Conservation (phyloP, 30 jellyfish, hydroid and myxozoan species). For the Mastigias papua region DNA sequence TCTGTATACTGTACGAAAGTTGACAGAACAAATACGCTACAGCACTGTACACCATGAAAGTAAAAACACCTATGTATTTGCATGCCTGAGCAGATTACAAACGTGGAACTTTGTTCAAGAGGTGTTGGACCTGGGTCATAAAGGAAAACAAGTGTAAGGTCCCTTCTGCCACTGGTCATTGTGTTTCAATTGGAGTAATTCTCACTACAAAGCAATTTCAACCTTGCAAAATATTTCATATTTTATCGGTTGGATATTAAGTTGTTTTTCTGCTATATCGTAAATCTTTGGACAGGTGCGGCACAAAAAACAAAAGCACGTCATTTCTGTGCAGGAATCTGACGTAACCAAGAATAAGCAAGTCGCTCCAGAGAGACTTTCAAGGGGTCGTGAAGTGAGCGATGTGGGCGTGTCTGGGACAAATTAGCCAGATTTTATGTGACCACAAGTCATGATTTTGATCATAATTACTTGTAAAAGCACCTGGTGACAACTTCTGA, state of each 20-base stretch:
- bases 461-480: too few species aligned
- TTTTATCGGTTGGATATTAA: background rate
- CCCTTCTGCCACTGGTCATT: background rate
- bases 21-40: too few species aligned
- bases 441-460: background rate
- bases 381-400: background rate
- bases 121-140: background rate
- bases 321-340: background rate
- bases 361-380: too few species aligned
- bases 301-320: background rate
- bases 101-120: too few species aligned
- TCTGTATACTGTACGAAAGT: too few species aligned
- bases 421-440: background rate
- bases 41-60: too few species aligned
- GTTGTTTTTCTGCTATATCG: background rate
- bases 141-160: background rate
- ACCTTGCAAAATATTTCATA: slow-evolving; percentile 5
- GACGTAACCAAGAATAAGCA: too few species aligned
- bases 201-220: background rate
- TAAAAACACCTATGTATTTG: too few species aligned
- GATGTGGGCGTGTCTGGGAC: background rate
- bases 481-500: too few species aligned
- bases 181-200: background rate
- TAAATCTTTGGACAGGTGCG: background rate
- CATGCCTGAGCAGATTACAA: too few species aligned